Base-by-base conservation (phyloP, 92 coral and sea anemone species). In the Galaxea fascicularis region DNA sequence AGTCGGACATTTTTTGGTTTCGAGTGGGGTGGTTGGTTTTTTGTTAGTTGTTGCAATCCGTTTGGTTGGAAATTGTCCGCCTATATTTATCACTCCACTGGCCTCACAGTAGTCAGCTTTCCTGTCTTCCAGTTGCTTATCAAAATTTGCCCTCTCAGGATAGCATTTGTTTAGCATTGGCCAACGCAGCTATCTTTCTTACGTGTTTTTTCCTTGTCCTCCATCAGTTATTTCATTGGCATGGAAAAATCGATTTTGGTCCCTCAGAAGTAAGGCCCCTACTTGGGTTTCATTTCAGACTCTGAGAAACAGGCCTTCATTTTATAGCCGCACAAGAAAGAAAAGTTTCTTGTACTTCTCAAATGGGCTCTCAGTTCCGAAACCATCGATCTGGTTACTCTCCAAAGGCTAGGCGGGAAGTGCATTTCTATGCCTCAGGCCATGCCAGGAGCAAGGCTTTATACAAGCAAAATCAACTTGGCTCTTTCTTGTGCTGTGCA, bases 31-130 rank as follows among this genome's bases (percentile, higher is more conserved):
- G 89, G 82, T 21, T 84, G 89, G 92, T 88, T 62, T 53, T 82
- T 88, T 58, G 79, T 83, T 6, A 64, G 56, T 58, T 74, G 79
- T 72, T 83, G 89, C 31, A 44, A 76, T 25, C 92, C 92, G n/a
- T 88, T 88, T 83, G 89, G 89, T 27, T 84, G 88, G 91, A 88
- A 88, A 66, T 62, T 68, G n/a, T 89, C 92, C 51, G 73, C 84
- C 56, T 85, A 70, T 22, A 77, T 85, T 20, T 85, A 90, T 66
- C 93, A 90, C 77, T 59, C 86, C 77, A 90, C 90, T 24, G 90
- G 93, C 25, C 93, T 85, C 82, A 60, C 31, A 77, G 44, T 21
- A 65, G 82, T 77, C 70, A 77, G 60, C 82, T 77, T 16, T 74
- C 78, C 28, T 74, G 65, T 20, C 65, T 60, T 63, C 83, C 83